Evolutionary conservation across 2,113 vertebrate species (phyloP), one percentile per base, ranked within the genome.

Genomic region (Microcebus murinus): DNA sequence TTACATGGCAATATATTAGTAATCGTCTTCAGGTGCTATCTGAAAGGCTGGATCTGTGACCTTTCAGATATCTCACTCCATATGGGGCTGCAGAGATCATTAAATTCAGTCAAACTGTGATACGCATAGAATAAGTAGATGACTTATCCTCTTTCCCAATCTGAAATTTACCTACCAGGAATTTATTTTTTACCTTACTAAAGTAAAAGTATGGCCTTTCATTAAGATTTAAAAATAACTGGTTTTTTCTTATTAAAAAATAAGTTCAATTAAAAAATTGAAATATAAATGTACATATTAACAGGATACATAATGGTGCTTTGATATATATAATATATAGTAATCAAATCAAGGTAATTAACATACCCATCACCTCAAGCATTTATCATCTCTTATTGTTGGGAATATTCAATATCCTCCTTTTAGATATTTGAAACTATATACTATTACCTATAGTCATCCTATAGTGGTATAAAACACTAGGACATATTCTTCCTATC

Each of bases 131-230:
- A 14, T 76, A 91, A 82, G 23, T 27, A 91, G 36, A 39, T 42
- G 36, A 67, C 67, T 59, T 85, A 73, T 7, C 20, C 21, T 77
- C 39, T 90, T 94, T 52, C 39, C 57, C 50, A 77, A 42, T 94
- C 59, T 83, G 25, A 82, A 95, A 90, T 59, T 71, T 85, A 86
- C 42, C 55, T 67, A 92, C 4, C 12, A 67, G 31, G 3, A 76
- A 87, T 70, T 91, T 87, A 59, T 61, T 86, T 76, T 85, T 95
- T 79, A 83, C 74, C 65, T 94, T 65, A 65, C 42, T 34, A 67
- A 48, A 17, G 12, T 39, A 85, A 96, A 97, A 95, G 25, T 18
- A 86, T 34, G 6, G 21, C 36, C 42, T 82, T 87, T 25, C 23
- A 73, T 74, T 36, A 76, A 85, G 76, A 92, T 88, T 65, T 77